Percentiles rank a stretch among this genome's conserved stretches.
Conservation (phyloP, 2,888 invertebrate species). For the Athalia rosae region DNA sequence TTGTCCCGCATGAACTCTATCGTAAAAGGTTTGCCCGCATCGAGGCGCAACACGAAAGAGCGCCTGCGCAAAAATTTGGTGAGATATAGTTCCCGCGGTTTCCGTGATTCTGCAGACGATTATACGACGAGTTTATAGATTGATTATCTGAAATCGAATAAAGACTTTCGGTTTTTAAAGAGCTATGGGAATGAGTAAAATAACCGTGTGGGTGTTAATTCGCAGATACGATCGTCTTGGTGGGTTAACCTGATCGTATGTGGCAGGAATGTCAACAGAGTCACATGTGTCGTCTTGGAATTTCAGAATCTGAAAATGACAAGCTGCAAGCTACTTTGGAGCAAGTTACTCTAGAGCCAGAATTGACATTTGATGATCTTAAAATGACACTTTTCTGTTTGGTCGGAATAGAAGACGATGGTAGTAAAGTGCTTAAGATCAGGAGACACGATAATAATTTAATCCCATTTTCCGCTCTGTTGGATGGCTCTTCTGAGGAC, state of each 20-base stretch:
- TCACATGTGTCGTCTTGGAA: not conserved
- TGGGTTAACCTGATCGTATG: constrained; percentile 50
- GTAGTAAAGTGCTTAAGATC: constrained; percentile 73
- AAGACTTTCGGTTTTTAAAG: not conserved
- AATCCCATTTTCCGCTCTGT: constrained; percentile 72
- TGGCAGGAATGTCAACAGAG: not conserved
- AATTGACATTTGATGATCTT: constrained; percentile 60
- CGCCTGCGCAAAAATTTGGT: constrained; percentile 26
- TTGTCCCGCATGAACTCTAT: not conserved
- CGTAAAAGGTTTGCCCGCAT: not conserved
- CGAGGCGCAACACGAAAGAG: not conserved
- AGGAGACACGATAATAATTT: constrained; percentile 72
- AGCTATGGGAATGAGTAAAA: constrained; percentile 63
- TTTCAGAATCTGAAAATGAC: constrained; percentile 56
- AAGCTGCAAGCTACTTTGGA: constrained; percentile 57
- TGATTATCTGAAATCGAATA: not conserved
- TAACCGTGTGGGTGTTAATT: constrained; percentile 61
- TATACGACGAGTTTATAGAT: not conserved
- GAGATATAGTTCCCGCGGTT: constrained; percentile 1
- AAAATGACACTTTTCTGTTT: constrained; percentile 58
- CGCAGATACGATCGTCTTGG: constrained; percentile 64
- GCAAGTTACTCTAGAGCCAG: constrained; percentile 58
- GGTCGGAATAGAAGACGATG: constrained; percentile 63
- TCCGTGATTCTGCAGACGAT: not conserved
- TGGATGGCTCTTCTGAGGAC: constrained; percentile 67